Evolutionary conservation across 2,113 vertebrate species (phyloP).

Genomic region (Mustela nigripes): DNA sequence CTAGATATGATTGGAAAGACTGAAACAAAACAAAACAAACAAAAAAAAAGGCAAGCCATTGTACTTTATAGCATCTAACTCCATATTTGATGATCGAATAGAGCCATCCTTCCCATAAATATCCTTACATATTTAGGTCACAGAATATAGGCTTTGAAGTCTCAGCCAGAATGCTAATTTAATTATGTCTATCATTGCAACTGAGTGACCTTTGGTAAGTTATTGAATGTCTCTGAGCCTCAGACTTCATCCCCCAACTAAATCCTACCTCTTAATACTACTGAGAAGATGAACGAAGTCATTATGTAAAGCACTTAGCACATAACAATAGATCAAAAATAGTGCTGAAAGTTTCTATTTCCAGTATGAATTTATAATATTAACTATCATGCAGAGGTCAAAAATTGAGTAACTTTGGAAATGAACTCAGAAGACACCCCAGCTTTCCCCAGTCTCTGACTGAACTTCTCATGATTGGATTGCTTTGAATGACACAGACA

Average conservation of each 20-base stretch:
- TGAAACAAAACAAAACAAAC: neutral
- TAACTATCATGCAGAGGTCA: neutral
- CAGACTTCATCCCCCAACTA: neutral
- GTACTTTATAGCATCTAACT: neutral
- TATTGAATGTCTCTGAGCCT: constrained; percentile 30
- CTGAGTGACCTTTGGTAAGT: neutral
- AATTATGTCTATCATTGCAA: neutral
- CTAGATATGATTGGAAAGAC: neutral
- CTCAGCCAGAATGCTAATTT: neutral
- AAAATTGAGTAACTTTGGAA: neutral
- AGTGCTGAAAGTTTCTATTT: constrained; percentile 11
- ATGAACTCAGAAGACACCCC: neutral
- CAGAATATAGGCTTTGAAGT: neutral
- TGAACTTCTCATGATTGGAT: neutral
- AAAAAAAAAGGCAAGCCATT: neutral
- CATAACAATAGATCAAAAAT: constrained; percentile 21
- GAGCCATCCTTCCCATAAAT: neutral
- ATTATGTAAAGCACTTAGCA: neutral
- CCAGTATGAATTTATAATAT: neutral
- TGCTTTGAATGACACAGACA: neutral
- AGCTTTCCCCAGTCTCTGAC: neutral
- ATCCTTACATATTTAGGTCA: neutral
- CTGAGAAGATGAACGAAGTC: neutral
- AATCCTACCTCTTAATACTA: neutral
- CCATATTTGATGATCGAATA: neutral